phyloP scores from a whole-genome alignment of 2,113 vertebrate genomes.

The Ariopsis seemanni region DNA sequence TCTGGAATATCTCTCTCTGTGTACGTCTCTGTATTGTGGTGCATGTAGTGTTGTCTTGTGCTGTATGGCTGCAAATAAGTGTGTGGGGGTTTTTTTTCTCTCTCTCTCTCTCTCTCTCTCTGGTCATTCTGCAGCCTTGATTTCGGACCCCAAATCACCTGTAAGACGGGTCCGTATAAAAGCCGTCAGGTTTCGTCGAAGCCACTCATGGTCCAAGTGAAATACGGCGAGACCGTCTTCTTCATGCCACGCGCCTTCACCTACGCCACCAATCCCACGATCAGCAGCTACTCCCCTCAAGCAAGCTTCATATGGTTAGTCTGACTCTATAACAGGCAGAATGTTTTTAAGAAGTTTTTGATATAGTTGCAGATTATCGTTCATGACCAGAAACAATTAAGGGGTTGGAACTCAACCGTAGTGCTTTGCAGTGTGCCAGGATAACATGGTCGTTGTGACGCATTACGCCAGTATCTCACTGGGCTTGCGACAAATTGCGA shows the following conservation, averaged over 20 bases:
- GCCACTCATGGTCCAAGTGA: conserved; percentile 62
- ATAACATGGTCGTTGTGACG: background rate
- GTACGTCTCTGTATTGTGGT: background rate
- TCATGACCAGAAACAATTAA: background rate
- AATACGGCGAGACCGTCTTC: conserved; percentile 72
- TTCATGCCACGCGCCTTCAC: conserved; percentile 55
- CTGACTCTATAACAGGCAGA: background rate
- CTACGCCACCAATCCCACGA: conserved; percentile 83
- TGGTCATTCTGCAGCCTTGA: conserved; percentile 66
- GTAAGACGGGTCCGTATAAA: conserved; percentile 76
- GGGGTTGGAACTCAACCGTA: background rate
- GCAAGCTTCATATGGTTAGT: conserved; percentile 87
- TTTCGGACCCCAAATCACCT: conserved; percentile 79
- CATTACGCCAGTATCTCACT: too few relatives aligned
- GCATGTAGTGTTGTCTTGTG: background rate
- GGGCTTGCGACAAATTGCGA: too few relatives aligned
- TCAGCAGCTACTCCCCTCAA: conserved; percentile 73
- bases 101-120: background rate
- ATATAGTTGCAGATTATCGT: background rate
- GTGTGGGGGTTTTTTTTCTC: background rate
- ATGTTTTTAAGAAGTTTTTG: background rate
- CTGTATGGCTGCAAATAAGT: background rate
- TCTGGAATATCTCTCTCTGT: background rate
- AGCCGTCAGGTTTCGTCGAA: conserved; percentile 55
- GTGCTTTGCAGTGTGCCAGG: background rate